Evolutionary conservation across 2,888 invertebrate species (phyloP).

Genomic region (Sthenelais limicola): DNA sequence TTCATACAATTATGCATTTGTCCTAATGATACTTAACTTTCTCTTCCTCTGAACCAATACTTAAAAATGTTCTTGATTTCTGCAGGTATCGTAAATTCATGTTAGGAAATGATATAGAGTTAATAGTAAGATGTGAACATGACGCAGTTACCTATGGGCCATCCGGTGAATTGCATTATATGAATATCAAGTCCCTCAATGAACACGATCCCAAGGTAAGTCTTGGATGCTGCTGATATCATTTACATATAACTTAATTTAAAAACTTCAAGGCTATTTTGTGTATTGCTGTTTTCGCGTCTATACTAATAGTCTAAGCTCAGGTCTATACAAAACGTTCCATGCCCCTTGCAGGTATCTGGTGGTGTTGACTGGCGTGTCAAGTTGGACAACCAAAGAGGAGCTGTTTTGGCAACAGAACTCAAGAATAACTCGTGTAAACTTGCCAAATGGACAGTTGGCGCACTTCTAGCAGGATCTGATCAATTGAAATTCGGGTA

Average conservation of each 20-base stretch:
- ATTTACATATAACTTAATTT: no score
- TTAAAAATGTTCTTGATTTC: no score
- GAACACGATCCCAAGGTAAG: constrained; percentile 96
- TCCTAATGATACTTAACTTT: no score
- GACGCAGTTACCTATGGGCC: constrained; percentile 84
- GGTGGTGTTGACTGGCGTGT: constrained; percentile 99
- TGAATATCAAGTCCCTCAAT: constrained; percentile 97
- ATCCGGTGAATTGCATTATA: constrained; percentile 87
- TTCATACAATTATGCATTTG: no score
- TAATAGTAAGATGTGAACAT: constrained; percentile 96
- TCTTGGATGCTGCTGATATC: neutral
- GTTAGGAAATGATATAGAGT: constrained; percentile 90
- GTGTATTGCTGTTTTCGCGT: neutral
- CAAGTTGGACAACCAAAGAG: constrained; percentile 96
- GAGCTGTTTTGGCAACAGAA: constrained; percentile 98
- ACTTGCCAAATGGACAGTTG: constrained; percentile 97
- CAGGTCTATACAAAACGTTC: no score
- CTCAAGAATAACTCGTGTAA: constrained; percentile 99
- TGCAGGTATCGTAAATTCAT: constrained; percentile 93
- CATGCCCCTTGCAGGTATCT: constrained; percentile 78
- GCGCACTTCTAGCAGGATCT: constrained; percentile 91
- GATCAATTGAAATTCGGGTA: constrained; percentile 97
- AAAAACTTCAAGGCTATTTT: no score
- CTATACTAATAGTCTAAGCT: no score
- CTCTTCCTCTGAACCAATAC: no score